phyloP scores from a whole-genome alignment of 2,113 vertebrate species.

The Pangasianodon gigas region DNA sequence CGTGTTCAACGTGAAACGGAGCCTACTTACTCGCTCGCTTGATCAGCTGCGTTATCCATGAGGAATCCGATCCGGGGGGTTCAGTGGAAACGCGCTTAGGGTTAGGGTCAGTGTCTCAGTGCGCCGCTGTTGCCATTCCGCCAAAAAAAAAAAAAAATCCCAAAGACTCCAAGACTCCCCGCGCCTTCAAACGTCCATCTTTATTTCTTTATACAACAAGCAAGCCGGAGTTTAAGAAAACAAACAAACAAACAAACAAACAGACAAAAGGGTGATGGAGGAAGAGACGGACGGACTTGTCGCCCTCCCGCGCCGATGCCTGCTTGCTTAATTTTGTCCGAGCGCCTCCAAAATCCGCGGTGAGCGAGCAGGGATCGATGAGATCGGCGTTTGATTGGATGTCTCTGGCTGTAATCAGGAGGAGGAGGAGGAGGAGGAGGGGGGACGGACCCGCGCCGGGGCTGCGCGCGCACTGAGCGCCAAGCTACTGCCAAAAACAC shows the following conservation, averaged over 20 bases:
- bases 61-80: constrained; percentile 57
- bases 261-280: constrained; percentile 35
- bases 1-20: constrained; percentile 15
- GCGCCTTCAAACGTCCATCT: constrained; percentile 52
- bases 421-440: constrained; percentile 72
- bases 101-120: constrained; percentile 40
- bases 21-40: constrained; percentile 70
- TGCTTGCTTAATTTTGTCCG: constrained; percentile 70
- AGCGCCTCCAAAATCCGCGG: constrained; percentile 74
- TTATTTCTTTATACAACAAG: constrained; percentile 26
- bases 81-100: constrained; percentile 52
- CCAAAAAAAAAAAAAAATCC: constrained; percentile 44
- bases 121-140: constrained; percentile 57
- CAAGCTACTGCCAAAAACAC: constrained; percentile 74
- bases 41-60: constrained; percentile 66
- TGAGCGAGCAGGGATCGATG: constrained; percentile 84
- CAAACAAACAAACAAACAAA: constrained; percentile 28
- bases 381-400: constrained; percentile 91
- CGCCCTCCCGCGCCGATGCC: constrained; percentile 67
- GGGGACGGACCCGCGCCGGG: constrained; percentile 71
- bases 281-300: constrained; percentile 67
- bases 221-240: constrained; percentile 24
- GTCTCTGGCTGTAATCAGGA: constrained; percentile 86
- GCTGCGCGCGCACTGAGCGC: constrained; percentile 74
- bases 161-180: constrained; percentile 52